Conservation (phyloP, 92 coral and sea anemone genomes). For the Phenganax subtilis region DNA sequence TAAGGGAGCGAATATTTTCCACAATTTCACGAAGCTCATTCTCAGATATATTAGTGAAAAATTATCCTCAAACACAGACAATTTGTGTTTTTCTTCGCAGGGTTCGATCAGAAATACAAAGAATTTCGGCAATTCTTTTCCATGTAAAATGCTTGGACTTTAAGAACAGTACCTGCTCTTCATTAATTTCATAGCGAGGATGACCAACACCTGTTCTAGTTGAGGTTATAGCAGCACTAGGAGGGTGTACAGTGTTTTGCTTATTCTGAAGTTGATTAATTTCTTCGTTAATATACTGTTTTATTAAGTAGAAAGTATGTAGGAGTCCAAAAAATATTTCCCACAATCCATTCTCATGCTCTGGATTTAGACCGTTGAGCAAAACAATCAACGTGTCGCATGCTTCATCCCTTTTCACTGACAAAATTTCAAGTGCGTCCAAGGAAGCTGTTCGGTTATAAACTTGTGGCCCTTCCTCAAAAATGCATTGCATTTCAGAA, state of each 20-base stretch:
- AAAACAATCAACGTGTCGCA: constrained; percentile 21
- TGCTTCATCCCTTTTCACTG: constrained; percentile 1
- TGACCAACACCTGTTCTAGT: background rate
- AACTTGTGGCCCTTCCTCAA: background rate
- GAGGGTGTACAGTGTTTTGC: background rate
- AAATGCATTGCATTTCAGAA: constrained; percentile 9
- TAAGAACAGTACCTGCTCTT: constrained; percentile 12
- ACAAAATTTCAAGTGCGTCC: background rate
- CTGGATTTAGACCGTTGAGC: constrained; percentile 7
- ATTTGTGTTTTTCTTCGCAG: constrained; percentile 21
- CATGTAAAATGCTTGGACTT: background rate
- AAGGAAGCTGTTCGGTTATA: constrained; percentile 12
- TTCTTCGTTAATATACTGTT: background rate
- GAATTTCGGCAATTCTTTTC: background rate
- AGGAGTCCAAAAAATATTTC: background rate
- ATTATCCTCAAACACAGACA: background rate
- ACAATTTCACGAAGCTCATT: background rate
- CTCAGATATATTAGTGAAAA: constrained; percentile 7
- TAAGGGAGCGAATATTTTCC: background rate
- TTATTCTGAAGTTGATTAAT: constrained; percentile 9
- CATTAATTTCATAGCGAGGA: constrained; percentile 4
- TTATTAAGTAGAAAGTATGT: background rate
- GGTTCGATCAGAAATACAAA: constrained; percentile 16
- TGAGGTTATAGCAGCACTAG: background rate
- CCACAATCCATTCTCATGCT: constrained; percentile 14